phyloP scores from a whole-genome alignment of 2,797 vertebrate genomes.

The Poecilia velifera region DNA sequence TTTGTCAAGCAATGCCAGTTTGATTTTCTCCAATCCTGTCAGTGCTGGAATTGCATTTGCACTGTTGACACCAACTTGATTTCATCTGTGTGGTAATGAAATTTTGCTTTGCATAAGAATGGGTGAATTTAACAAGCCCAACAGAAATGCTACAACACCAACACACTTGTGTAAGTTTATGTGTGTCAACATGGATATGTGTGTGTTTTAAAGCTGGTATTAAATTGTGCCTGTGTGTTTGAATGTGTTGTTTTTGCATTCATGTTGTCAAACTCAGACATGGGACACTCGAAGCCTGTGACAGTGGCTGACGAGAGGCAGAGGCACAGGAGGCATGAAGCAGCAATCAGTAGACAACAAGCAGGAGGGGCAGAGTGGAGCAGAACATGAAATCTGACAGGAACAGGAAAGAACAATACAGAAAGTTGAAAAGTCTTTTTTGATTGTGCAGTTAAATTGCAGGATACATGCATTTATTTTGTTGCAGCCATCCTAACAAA shows the following conservation, averaged over 20 bases:
- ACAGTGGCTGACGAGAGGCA: no score
- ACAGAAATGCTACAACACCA: not conserved
- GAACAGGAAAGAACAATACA: no score
- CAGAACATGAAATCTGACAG: no score
- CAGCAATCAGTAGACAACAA: no score
- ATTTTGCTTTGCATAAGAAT: conserved; percentile 26
- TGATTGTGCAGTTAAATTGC: not conserved
- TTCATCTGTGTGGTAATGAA: conserved; percentile 36
- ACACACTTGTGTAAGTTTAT: not conserved
- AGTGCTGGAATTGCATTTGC: conserved; percentile 39
- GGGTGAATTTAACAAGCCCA: conserved; percentile 19
- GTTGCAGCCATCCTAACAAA: not conserved
- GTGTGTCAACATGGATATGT: not conserved
- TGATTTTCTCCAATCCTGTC: conserved; percentile 23
- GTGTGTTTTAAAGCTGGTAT: conserved; percentile 1
- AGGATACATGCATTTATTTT: not conserved
- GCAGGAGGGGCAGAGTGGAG: no score
- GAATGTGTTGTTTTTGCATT: not conserved
- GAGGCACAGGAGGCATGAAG: no score
- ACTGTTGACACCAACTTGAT: conserved; percentile 31
- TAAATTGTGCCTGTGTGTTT: not conserved
- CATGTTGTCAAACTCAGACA: conserved; percentile 10
- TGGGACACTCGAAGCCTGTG: no score
- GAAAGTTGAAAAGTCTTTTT: not conserved
- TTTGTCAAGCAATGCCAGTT: conserved; percentile 2